Conservation (phyloP, 1,140 invertebrate genomes). For the Apis florea region DNA sequence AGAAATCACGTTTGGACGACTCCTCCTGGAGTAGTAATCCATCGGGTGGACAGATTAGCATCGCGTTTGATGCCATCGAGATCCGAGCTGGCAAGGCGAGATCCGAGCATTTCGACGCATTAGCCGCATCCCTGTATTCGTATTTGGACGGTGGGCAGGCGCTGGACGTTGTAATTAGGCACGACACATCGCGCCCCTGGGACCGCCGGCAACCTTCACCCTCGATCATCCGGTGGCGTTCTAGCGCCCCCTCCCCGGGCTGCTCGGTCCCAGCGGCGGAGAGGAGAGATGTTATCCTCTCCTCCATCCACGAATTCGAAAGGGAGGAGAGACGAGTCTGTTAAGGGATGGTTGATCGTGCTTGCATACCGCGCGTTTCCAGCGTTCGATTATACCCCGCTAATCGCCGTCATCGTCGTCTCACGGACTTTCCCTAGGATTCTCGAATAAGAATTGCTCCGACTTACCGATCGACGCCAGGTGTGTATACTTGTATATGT, state of each 20-base stretch:
- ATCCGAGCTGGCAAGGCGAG: slow-evolving; percentile 60
- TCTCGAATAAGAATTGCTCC: slow-evolving; percentile 22
- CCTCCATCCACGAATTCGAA: slow-evolving; percentile 23
- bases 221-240: slow-evolving; percentile 34
- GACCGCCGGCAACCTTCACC: slow-evolving; percentile 46
- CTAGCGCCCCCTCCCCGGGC: neutral
- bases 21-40: too few relatives aligned
- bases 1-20: too few relatives aligned
- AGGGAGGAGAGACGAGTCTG: neutral
- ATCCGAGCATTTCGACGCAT: slow-evolving; percentile 63
- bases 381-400: slow-evolving; percentile 64
- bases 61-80: too few relatives aligned
- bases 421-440: slow-evolving; percentile 3
- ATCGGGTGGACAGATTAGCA: too few relatives aligned
- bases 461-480: slow-evolving; percentile 1
- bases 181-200: slow-evolving; percentile 77
- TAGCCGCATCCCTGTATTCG: slow-evolving; percentile 77
- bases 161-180: slow-evolving; percentile 79
- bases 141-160: slow-evolving; percentile 76
- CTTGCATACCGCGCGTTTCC: too few relatives aligned
- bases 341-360: too few relatives aligned
- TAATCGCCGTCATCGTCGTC: slow-evolving; percentile 18
- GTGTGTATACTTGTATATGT: neutral
- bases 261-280: neutral
- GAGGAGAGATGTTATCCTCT: slow-evolving; percentile 9